These are phyloP conservation scores for Leucania comma DNA, from an alignment of 2,888 invertebrate genomes.

Conservation along the genomic window DNA sequence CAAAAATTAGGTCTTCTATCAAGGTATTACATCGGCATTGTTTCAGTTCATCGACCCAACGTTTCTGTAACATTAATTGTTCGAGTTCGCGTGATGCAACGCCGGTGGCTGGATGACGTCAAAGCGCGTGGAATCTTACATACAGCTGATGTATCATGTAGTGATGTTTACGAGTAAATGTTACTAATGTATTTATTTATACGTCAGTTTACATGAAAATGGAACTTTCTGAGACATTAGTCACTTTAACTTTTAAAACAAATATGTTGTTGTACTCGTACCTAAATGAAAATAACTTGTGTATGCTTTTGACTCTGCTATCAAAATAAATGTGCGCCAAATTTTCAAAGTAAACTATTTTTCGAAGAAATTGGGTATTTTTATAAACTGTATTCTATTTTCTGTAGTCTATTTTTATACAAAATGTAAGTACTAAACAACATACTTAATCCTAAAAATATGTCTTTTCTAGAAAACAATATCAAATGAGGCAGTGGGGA, in stretches of 20 bases:
- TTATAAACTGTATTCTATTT: too few relatives aligned
- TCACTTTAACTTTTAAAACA: slow-evolving; percentile 21
- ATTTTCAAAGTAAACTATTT: too few relatives aligned
- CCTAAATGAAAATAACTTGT: slow-evolving; percentile 11
- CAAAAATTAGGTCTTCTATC: slow-evolving; percentile 65
- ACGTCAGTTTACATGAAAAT: slow-evolving; percentile 13
- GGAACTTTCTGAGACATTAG: slow-evolving; percentile 20
- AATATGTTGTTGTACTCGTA: not conserved
- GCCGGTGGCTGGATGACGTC: slow-evolving; percentile 59
- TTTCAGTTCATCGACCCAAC: slow-evolving; percentile 72
- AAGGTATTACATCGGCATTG: slow-evolving; percentile 66
- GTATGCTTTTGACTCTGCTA: too few relatives aligned
- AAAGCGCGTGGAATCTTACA: slow-evolving; percentile 42
- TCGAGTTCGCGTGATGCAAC: slow-evolving; percentile 78
- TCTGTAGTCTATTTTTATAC: too few relatives aligned
- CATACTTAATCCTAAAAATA: too few relatives aligned
- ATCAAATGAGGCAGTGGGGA: too few relatives aligned
- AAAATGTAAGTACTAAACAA: too few relatives aligned
- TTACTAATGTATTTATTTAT: slow-evolving; percentile 30
- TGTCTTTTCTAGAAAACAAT: too few relatives aligned
- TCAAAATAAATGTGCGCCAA: too few relatives aligned
- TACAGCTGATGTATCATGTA: slow-evolving; percentile 4
- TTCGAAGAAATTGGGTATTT: too few relatives aligned
- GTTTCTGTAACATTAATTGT: slow-evolving; percentile 73
- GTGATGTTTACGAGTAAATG: slow-evolving; percentile 32